Evolutionary conservation across 2,888 invertebrate species (phyloP).

Genomic region (Drosophila ochracea): DNA sequence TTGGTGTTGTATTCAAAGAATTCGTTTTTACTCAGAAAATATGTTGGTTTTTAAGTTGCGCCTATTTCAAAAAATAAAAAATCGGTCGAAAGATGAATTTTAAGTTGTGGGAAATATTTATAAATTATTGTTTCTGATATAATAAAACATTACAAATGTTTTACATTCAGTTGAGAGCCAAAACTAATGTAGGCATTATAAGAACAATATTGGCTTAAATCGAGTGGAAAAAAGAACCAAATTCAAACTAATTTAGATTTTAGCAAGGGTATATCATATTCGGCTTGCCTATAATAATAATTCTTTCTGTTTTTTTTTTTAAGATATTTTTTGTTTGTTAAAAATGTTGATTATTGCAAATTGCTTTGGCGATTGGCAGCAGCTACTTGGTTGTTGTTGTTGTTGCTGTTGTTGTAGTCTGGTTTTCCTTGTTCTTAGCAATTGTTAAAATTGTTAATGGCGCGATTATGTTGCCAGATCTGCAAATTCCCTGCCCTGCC

Average conservation of each 20-base stretch:
- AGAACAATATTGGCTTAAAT: background rate
- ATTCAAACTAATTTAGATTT: background rate
- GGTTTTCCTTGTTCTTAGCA: conserved; percentile 67
- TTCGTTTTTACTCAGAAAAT: background rate
- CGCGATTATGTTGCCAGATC: conserved; percentile 74
- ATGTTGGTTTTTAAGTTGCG: background rate
- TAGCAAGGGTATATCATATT: background rate
- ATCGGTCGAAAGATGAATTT: background rate
- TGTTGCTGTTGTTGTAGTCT: conserved; percentile 60
- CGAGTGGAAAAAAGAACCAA: background rate
- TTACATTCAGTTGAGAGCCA: background rate
- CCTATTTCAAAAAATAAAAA: background rate
- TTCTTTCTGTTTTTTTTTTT: conserved; percentile 23
- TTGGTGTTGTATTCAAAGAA: accelerated
- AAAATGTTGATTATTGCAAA: conserved; percentile 82
- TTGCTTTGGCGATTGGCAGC: conserved; percentile 81
- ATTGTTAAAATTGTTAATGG: conserved; percentile 77
- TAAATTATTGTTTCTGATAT: background rate
- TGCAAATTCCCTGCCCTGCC: conserved; percentile 8
- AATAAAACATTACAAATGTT: background rate
- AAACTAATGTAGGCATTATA: no score
- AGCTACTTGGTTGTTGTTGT: conserved; percentile 78
- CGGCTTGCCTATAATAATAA: background rate
- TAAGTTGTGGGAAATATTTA: background rate
- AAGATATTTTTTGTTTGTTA: conserved; percentile 40